Base-by-base conservation (phyloP, 1,140 invertebrate species). In the Gerris buenoi region DNA sequence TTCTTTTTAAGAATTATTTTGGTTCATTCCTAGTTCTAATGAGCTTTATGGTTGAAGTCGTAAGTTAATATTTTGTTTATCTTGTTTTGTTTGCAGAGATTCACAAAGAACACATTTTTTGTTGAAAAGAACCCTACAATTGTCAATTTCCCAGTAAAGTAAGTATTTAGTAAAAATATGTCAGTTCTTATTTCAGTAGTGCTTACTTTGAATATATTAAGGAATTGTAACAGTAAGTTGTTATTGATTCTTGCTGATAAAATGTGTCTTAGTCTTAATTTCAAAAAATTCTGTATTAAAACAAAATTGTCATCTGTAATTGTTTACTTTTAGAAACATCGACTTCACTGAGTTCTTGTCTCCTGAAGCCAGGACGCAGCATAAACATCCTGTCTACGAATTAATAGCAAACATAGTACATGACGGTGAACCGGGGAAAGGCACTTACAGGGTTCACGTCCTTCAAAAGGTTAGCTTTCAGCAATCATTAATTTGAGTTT, bases 111-210 rank as follows among this genome's bases (percentile, higher is more conserved):
- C 77, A 97, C 94, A 27, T 99, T 98, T 79, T 98, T 97, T 74
- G 84, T 96, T 15, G 97, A 99, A 76, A 99, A 99, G 79, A 99
- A 99, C 83, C 95, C 95, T 13, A 99, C 97, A 0, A 99, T 99
- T 76, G 96, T 99, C 0, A 99, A 99, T 79, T 99, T 99, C 77
- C 96, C 97, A 3, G 93, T 99, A 58, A 96, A 93, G 91, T 96
- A 81, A 88, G 88, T 86, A n/a, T n/a, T 56, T 56, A 56, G n/a
- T 56, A 13, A 13, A 56, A 56, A 56, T 56, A 10, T n/a, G n/a
- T 56, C 10, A n/a, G 10, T 56, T 56, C n/a, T 56, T 13, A n/a
- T 56, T 56, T 56, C 46, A 56, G n/a, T n/a, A 56, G 46, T 56
- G 46, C 10, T 56, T 56, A 56, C 46, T 56, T 56, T n/a, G n/a